Percentiles rank a stretch among this genome's conserved stretches.
These are phyloP conservation scores for Distichodus sexfasciatus DNA, from an alignment of 2,797 vertebrate genomes.

Conservation along the genomic window DNA sequence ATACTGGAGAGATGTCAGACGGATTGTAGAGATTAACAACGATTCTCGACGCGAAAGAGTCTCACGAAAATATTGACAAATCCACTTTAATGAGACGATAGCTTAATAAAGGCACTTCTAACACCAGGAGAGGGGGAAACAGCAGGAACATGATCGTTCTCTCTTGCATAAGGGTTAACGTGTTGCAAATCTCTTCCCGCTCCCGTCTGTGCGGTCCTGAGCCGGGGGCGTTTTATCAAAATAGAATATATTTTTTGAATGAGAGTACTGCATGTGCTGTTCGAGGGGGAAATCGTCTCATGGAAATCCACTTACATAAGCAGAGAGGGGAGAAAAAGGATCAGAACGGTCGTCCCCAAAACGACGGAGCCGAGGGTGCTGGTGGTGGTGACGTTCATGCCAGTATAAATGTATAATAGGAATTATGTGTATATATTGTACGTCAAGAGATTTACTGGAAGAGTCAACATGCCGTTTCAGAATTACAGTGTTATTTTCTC, in stretches of 20 bases:
- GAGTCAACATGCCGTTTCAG: constrained; percentile 59
- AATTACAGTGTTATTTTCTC: constrained; percentile 73
- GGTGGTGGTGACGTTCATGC: constrained; percentile 54
- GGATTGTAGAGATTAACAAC: no score
- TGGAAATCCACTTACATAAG: constrained; percentile 62
- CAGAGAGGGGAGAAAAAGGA: constrained; percentile 58
- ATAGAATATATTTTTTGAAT: constrained; percentile 22
- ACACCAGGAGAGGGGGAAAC: not conserved
- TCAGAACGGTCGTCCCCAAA: constrained; percentile 57
- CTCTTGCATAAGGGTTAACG: constrained; percentile 20
- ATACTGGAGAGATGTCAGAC: no score
- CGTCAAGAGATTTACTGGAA: constrained; percentile 65
- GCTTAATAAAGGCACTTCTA: constrained; percentile 1
- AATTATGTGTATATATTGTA: constrained; percentile 70
- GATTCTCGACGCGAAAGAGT: no score
- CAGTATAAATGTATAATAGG: constrained; percentile 60
- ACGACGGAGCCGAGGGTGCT: constrained; percentile 56
- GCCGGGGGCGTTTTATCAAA: constrained; percentile 28
- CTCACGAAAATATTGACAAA: not conserved
- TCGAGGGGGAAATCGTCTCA: constrained; percentile 37
- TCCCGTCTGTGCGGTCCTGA: constrained; percentile 10
- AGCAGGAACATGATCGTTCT: not conserved
- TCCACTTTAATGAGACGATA: not conserved
- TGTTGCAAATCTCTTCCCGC: not conserved
- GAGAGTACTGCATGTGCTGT: constrained; percentile 58